Conservation (phyloP, 2,888 invertebrate genomes). For the Trichopria drosophilae region DNA sequence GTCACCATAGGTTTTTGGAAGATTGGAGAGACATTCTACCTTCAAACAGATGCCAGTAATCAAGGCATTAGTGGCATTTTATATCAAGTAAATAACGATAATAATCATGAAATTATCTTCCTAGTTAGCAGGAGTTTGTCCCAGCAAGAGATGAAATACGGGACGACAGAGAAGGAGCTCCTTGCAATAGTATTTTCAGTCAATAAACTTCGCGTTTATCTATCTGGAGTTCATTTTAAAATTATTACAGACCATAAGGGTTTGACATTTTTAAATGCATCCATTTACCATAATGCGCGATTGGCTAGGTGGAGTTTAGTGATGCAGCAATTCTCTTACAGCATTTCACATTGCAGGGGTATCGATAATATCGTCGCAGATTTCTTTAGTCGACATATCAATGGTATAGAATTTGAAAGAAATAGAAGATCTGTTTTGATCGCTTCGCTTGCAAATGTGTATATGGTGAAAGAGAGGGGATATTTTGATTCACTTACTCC, state of each 20-base stretch:
- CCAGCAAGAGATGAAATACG: constrained; percentile 33
- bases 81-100: constrained; percentile 25
- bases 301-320: constrained; percentile 40
- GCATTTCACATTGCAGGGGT: constrained; percentile 36
- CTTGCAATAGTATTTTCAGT: constrained; percentile 38
- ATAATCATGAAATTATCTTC: constrained; percentile 28
- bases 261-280: constrained; percentile 40
- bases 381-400: constrained; percentile 26
- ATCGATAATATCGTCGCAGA: constrained; percentile 32
- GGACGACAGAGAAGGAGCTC: constrained; percentile 39
- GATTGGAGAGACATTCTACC: constrained; percentile 7
- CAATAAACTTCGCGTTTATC: constrained; percentile 39
- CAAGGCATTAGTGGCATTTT: constrained; percentile 33
- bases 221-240: constrained; percentile 33
- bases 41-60: constrained; percentile 28
- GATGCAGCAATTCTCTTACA: constrained; percentile 40
- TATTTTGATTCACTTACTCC: too few species aligned
- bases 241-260: constrained; percentile 42
- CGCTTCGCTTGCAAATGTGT: too few species aligned
- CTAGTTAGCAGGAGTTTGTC: constrained; percentile 36
- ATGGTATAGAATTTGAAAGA: too few species aligned
- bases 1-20: constrained; percentile 8
- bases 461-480: too few species aligned
- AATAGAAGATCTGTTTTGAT: too few species aligned
- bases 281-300: constrained; percentile 36